A percentile compares a stretch with the other conserved stretches of the same genome.
phyloP scores from a whole-genome alignment of 2,888 invertebrate species.

The Cataglyphis livida region DNA sequence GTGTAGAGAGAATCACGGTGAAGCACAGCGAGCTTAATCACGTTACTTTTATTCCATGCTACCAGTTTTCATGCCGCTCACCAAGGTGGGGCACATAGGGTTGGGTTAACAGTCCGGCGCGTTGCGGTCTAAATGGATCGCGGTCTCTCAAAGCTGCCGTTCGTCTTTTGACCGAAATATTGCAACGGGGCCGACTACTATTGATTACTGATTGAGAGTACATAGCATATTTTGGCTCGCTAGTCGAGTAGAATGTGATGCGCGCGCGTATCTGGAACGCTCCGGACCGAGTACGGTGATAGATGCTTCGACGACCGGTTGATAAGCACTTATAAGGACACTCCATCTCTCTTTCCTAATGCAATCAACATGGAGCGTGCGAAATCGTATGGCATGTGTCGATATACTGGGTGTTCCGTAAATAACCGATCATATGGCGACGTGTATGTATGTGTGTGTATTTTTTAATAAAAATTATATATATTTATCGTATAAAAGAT shows the following conservation, averaged over 20 bases:
- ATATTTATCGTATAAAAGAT: no score
- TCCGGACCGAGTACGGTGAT: constrained; percentile 29
- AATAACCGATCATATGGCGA: neutral
- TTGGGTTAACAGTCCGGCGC: constrained; percentile 5
- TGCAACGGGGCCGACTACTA: constrained; percentile 17
- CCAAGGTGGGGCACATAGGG: neutral
- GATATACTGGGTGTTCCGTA: neutral
- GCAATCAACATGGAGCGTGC: constrained; percentile 8
- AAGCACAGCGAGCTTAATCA: constrained; percentile 16
- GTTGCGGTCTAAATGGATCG: constrained; percentile 35
- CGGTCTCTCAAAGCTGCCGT: constrained; percentile 20
- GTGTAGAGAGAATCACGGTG: constrained; percentile 34
- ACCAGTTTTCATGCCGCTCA: neutral
- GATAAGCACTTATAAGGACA: constrained; percentile 48
- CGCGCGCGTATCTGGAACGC: constrained; percentile 30
- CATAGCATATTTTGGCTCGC: constrained; percentile 29
- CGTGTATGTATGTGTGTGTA: neutral
- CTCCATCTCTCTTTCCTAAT: constrained; percentile 17
- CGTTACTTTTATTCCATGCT: constrained; percentile 19
- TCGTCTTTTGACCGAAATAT: constrained; percentile 34
- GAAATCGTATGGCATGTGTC: constrained; percentile 18
- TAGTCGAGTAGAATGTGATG: neutral
- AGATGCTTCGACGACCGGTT: constrained; percentile 22
- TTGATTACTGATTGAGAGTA: constrained; percentile 48
- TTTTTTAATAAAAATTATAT: neutral